A percentile compares a stretch with the other conserved stretches of the same genome.
Conservation (phyloP, 2,797 vertebrate genomes). For the Trachops cirrhosus region DNA sequence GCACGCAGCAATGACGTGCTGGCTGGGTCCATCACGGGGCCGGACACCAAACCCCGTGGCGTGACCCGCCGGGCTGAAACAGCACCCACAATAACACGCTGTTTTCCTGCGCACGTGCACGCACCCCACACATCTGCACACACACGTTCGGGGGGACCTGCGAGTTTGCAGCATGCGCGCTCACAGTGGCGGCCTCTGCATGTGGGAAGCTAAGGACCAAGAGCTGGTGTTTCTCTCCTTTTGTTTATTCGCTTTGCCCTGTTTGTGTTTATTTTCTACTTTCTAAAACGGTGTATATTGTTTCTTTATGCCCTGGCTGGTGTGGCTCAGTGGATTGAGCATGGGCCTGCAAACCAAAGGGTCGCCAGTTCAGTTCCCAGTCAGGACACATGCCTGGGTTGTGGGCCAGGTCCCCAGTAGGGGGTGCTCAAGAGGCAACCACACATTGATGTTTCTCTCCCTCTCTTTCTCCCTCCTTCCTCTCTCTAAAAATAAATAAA, state of each 20-base stretch:
- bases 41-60: accelerated
- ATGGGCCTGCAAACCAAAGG: no score
- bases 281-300: background rate
- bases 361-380: no score
- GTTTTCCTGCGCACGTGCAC: accelerated
- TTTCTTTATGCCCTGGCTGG: background rate
- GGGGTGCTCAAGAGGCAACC: no score
- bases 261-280: background rate
- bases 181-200: accelerated
- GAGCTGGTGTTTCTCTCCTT: no score
- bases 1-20: accelerated
- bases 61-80: no score
- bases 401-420: no score
- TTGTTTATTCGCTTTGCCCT: background rate
- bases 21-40: accelerated
- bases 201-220: accelerated
- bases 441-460: no score
- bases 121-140: accelerated
- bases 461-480: no score
- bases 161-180: accelerated
- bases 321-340: no score
- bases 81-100: accelerated
- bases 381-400: no score
- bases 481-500: no score
- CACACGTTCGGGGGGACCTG: accelerated